Conservation (phyloP, 2,113 vertebrate species). For the Syngnathus scovelli region DNA sequence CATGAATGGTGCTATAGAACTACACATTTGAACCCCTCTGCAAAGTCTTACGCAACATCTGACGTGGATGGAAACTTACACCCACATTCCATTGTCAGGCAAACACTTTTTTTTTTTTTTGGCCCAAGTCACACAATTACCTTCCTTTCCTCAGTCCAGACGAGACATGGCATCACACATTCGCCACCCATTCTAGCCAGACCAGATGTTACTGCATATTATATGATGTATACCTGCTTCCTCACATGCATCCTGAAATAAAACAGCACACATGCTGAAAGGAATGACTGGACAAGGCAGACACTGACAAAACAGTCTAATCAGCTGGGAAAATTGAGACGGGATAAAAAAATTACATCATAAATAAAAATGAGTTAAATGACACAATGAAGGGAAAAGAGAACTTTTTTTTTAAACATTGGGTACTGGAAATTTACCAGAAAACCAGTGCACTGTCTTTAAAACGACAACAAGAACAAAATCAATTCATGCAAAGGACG, state of each 20-base stretch:
- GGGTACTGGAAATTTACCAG: not conserved
- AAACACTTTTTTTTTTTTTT: conserved; percentile 31
- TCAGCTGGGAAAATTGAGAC: not conserved
- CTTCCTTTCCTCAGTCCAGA: conserved; percentile 6
- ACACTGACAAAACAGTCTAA: not conserved
- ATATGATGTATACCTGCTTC: not conserved
- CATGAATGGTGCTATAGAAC: conserved; percentile 4
- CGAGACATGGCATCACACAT: conserved; percentile 26
- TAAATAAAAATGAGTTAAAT: not conserved
- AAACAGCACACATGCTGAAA: not conserved
- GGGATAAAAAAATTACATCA: not conserved
- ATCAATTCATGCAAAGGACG: not conserved
- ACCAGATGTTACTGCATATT: conserved; percentile 35
- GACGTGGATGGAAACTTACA: conserved; percentile 51
- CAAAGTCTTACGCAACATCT: conserved; percentile 24
- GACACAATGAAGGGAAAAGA: not conserved
- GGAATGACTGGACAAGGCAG: not conserved
- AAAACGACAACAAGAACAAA: not conserved
- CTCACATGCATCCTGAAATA: not conserved
- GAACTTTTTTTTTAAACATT: not conserved
- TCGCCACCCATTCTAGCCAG: conserved; percentile 14
- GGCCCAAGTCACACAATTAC: conserved; percentile 21
- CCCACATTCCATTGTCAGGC: conserved; percentile 44
- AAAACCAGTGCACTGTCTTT: not conserved
- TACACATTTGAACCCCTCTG: not conserved